A percentile compares a stretch with the other conserved stretches of the same genome.
Conservation (phyloP, 2,888 invertebrate species). For the Metallyticus violacea region DNA sequence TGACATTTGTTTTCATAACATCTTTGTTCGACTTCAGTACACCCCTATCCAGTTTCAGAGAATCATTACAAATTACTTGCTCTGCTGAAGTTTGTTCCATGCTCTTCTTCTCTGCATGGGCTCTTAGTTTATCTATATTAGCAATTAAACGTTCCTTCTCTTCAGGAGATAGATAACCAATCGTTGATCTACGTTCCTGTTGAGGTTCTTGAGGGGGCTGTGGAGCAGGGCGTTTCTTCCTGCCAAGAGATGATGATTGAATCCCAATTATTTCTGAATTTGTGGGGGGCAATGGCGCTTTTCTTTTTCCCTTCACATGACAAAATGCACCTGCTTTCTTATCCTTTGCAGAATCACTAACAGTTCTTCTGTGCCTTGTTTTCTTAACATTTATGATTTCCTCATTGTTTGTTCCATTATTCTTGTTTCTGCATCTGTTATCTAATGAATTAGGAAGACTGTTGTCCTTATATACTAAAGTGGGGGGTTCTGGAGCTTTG, state of each 20-base stretch:
- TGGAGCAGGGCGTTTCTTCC: slow-evolving; percentile 50
- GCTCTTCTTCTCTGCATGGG: slow-evolving; percentile 34
- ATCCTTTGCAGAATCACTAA: slow-evolving; percentile 60
- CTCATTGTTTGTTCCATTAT: slow-evolving; percentile 15
- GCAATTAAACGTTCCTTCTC: slow-evolving; percentile 37
- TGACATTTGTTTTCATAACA: slow-evolving; percentile 29
- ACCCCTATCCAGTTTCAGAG: slow-evolving; percentile 51
- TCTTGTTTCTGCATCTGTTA: slow-evolving; percentile 19
- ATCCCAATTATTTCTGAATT: slow-evolving; percentile 27
- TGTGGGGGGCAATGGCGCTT: slow-evolving; percentile 67
- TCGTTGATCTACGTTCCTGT: slow-evolving; percentile 11
- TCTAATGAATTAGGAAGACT: slow-evolving; percentile 37
- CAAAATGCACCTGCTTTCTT: slow-evolving; percentile 55
- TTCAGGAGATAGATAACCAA: slow-evolving; percentile 33
- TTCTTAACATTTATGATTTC: slow-evolving; percentile 8
- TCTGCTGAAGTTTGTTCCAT: slow-evolving; percentile 29
- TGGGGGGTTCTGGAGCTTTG: slow-evolving; percentile 37
- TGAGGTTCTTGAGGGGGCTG: slow-evolving; percentile 44
- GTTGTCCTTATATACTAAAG: slow-evolving; percentile 30
- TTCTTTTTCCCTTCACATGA: slow-evolving; percentile 73
- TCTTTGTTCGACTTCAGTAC: slow-evolving; percentile 49
- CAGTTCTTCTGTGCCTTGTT: slow-evolving; percentile 52
- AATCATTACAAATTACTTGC: slow-evolving; percentile 39
- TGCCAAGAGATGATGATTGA: slow-evolving; percentile 36
- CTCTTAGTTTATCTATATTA: slow-evolving; percentile 37